Conservation (phyloP, 2,113 vertebrate genomes). For the Callorhinus ursinus region DNA sequence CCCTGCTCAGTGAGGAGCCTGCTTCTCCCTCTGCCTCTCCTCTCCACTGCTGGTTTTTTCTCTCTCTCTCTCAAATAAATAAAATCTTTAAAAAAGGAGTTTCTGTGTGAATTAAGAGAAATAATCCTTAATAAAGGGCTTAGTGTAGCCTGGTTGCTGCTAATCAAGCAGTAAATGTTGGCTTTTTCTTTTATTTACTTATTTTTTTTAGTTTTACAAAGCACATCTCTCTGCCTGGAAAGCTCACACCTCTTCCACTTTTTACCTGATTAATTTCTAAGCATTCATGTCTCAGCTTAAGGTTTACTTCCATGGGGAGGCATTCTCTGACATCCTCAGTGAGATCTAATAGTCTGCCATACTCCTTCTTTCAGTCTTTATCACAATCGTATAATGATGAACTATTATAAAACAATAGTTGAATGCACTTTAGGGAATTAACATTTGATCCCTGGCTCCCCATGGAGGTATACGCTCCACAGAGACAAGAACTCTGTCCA, state of each 20-base stretch:
- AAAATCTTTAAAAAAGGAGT: background rate
- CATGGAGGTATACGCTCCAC: background rate
- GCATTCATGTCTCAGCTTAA: background rate
- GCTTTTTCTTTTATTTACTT: background rate
- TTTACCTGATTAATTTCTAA: background rate
- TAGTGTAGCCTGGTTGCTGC: background rate
- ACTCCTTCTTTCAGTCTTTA: background rate
- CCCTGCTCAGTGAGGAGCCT: no score
- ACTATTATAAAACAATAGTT: background rate
- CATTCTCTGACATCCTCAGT: background rate
- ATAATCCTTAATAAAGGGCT: background rate
- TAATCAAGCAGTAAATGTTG: background rate
- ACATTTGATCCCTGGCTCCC: background rate
- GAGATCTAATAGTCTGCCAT: background rate
- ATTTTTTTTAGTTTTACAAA: background rate
- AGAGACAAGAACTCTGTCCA: background rate
- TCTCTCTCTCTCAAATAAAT: no score
- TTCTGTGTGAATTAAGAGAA: background rate
- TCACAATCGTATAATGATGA: background rate
- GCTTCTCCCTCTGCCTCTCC: no score
- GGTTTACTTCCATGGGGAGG: background rate
- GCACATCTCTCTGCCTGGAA: background rate
- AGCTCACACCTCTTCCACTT: accelerated
- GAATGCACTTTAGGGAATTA: background rate
- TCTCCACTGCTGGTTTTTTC: no score